Conservation (phyloP, 2,113 vertebrate genomes). For the Seriola rivoliana region DNA sequence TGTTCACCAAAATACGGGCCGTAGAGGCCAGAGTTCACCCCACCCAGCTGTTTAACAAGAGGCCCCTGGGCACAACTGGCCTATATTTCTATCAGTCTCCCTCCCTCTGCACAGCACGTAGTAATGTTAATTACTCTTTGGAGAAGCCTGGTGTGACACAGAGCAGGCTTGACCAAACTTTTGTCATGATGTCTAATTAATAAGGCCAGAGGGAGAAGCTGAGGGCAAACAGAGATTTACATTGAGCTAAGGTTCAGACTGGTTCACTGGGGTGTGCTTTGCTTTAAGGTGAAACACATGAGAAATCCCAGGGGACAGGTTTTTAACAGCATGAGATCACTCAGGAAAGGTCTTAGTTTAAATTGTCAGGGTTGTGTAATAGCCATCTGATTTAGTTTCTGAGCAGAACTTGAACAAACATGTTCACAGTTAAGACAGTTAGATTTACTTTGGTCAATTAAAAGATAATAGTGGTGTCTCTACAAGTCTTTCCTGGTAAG, state of each 20-base stretch:
- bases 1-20: slow-evolving; percentile 33
- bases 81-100: slow-evolving; percentile 14
- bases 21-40: slow-evolving; percentile 53
- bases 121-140: slow-evolving; percentile 16
- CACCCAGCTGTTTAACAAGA: slow-evolving; percentile 54
- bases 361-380: background rate
- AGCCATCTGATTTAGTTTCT: background rate
- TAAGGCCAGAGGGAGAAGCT: background rate
- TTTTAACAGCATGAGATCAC: slow-evolving; percentile 24
- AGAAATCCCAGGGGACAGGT: background rate
- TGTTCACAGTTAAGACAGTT: background rate
- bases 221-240: slow-evolving; percentile 32
- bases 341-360: background rate
- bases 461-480: background rate
- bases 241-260: slow-evolving; percentile 3
- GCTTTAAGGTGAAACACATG: background rate
- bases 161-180: slow-evolving; percentile 6
- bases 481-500: background rate
- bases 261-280: background rate
- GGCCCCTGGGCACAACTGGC: slow-evolving; percentile 33
- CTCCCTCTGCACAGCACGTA: background rate
- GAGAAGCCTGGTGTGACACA: slow-evolving; percentile 22
- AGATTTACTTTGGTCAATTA: background rate
- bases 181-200: slow-evolving; percentile 37
- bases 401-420: background rate